Percentiles rank a stretch among this genome's conserved stretches.
Evolutionary conservation across 1,140 invertebrate species (phyloP).

Genomic region (Daktulosphaira vitifoliae): DNA sequence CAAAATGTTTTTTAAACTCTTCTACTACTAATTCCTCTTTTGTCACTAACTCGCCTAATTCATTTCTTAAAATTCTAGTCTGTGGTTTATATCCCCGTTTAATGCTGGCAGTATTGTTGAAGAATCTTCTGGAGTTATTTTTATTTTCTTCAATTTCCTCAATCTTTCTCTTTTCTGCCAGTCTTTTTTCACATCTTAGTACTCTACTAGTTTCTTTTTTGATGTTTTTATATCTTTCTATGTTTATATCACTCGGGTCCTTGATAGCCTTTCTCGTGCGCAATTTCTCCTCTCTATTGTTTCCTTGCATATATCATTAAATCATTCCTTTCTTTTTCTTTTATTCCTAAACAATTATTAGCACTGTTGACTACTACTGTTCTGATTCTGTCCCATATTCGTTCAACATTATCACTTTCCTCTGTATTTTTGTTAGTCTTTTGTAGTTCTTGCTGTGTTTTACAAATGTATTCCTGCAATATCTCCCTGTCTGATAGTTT

Average conservation of each 20-base stretch:
- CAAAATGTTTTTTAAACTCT: background rate
- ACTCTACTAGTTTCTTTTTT: background rate
- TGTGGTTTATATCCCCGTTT: background rate
- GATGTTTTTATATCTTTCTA: background rate
- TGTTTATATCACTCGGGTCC: background rate
- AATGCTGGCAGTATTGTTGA: background rate
- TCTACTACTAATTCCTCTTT: background rate
- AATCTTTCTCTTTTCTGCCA: background rate
- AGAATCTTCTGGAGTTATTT: background rate
- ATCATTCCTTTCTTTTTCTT: background rate
- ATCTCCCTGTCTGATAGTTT: background rate
- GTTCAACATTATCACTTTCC: background rate
- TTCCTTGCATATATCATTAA: constrained; percentile 5
- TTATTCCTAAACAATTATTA: background rate
- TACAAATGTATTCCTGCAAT: background rate
- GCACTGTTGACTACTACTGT: no score
- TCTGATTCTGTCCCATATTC: background rate
- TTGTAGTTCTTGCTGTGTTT: background rate
- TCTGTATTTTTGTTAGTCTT: background rate
- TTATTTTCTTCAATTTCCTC: constrained; percentile 3
- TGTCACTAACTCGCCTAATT: background rate
- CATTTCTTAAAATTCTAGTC: background rate
- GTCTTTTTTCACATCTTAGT: background rate
- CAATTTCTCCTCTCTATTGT: background rate
- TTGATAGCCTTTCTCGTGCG: background rate